Evolutionary conservation across 23 tunicate species (phyloP).

Genomic region (Ciona savignyi): DNA sequence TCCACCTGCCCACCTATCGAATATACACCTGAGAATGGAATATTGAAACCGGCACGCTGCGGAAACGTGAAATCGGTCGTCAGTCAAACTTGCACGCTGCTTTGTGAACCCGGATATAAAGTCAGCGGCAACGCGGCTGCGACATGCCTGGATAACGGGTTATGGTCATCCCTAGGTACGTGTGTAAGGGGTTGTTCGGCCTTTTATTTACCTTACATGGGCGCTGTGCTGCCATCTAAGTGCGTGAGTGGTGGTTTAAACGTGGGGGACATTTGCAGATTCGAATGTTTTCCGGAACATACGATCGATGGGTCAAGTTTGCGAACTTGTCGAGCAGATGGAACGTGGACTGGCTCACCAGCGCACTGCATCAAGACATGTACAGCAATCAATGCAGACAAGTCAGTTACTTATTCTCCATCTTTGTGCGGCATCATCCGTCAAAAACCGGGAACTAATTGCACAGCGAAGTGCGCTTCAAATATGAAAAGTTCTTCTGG

Average conservation of each 20-base stretch:
- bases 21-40: neutral
- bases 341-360: neutral
- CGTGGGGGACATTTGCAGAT: neutral
- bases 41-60: slow-evolving; percentile 30
- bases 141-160: slow-evolving; percentile 28
- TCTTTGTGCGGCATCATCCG: neutral
- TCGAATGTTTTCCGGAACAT: neutral
- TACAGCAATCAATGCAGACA: neutral
- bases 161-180: slow-evolving; percentile 46
- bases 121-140: slow-evolving; percentile 16
- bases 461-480: neutral
- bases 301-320: neutral
- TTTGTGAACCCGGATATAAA: slow-evolving; percentile 32
- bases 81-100: slow-evolving; percentile 25
- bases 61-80: neutral
- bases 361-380: neutral
- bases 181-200: slow-evolving; percentile 16
- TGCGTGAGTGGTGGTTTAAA: neutral
- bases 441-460: neutral
- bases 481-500: neutral
- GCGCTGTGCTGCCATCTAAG: neutral
- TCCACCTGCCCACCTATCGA: slow-evolving; percentile 21
- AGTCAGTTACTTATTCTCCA: neutral
- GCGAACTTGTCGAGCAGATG: neutral
- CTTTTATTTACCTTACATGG: neutral